These are phyloP conservation scores for Endomychus coccineus DNA, from an alignment of 2,888 invertebrate genomes.

Conservation along the genomic window DNA sequence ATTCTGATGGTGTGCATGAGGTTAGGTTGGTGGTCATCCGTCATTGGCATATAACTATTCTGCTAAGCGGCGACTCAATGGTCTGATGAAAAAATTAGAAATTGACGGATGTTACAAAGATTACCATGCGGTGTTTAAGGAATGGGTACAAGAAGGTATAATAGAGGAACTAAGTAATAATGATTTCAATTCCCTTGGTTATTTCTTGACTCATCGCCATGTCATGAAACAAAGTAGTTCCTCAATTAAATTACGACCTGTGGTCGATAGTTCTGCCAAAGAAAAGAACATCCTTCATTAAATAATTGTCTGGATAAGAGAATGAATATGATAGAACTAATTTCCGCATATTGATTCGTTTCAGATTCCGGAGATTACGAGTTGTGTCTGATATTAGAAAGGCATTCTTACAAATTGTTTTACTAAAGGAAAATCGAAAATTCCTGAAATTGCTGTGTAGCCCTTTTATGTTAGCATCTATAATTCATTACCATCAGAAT, in stretches of 20 bases:
- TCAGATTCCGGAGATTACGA: too few relatives aligned
- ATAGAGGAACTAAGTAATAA: slow-evolving; percentile 19
- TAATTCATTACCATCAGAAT: too few relatives aligned
- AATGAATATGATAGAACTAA: slow-evolving; percentile 7
- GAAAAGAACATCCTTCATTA: slow-evolving; percentile 12
- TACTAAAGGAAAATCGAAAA: too few relatives aligned
- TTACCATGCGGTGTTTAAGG: slow-evolving; percentile 22
- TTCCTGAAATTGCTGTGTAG: too few relatives aligned
- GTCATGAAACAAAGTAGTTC: slow-evolving; percentile 14
- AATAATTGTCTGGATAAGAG: slow-evolving; percentile 8
- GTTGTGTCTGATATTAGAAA: too few relatives aligned
- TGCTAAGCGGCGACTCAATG: slow-evolving; percentile 14
- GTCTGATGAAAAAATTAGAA: slow-evolving; percentile 14
- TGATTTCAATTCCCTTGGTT: slow-evolving; percentile 18
- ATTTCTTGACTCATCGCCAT: slow-evolving; percentile 13
- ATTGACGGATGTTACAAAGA: slow-evolving; percentile 8
- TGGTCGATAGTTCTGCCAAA: slow-evolving; percentile 24
- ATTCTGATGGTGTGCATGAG: too few relatives aligned
- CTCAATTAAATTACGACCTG: slow-evolving; percentile 22
- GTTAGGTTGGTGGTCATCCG: slow-evolving; percentile 19
- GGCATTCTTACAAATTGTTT: too few relatives aligned
- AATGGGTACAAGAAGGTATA: slow-evolving; percentile 25
- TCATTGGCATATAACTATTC: slow-evolving; percentile 17
- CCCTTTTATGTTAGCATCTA: too few relatives aligned
- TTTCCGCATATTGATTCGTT: too few relatives aligned